Evolutionary conservation across 2,888 invertebrate genomes (phyloP).

Genomic region (Cryptophagus acutangulus): DNA sequence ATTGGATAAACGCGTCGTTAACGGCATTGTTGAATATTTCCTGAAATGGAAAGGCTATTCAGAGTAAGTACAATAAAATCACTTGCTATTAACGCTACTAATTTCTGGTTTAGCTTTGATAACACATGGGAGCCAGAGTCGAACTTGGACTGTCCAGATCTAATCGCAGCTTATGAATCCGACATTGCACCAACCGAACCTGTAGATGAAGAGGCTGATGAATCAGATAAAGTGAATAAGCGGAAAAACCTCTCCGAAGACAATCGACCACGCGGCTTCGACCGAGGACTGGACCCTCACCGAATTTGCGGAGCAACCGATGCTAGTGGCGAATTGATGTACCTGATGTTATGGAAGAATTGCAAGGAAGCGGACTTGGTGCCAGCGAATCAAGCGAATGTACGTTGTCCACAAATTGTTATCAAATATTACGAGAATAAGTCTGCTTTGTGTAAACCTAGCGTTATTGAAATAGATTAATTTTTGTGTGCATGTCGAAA

Average conservation of each 20-base stretch:
- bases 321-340: slow-evolving; percentile 81
- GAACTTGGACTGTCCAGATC: slow-evolving; percentile 69
- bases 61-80: slow-evolving; percentile 48
- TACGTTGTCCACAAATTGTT: slow-evolving; percentile 58
- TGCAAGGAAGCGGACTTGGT: slow-evolving; percentile 64
- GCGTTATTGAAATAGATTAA: slow-evolving; percentile 41
- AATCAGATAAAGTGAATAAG: slow-evolving; percentile 37
- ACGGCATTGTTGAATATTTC: slow-evolving; percentile 65
- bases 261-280: slow-evolving; percentile 64
- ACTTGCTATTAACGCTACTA: slow-evolving; percentile 5
- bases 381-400: slow-evolving; percentile 56
- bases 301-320: slow-evolving; percentile 88
- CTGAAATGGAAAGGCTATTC: slow-evolving; percentile 65
- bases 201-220: slow-evolving; percentile 17
- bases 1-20: slow-evolving; percentile 61
- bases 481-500: no score
- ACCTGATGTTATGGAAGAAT: slow-evolving; percentile 81
- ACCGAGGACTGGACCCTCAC: slow-evolving; percentile 73
- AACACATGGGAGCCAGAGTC: slow-evolving; percentile 85
- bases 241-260: slow-evolving; percentile 45
- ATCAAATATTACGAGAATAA: slow-evolving; percentile 61
- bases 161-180: slow-evolving; percentile 53
- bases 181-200: slow-evolving; percentile 25
- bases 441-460: slow-evolving; percentile 39
- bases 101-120: slow-evolving; percentile 45